Evolutionary conservation across 2,113 vertebrate genomes (phyloP).

Genomic region (Oryzias curvinotus): DNA sequence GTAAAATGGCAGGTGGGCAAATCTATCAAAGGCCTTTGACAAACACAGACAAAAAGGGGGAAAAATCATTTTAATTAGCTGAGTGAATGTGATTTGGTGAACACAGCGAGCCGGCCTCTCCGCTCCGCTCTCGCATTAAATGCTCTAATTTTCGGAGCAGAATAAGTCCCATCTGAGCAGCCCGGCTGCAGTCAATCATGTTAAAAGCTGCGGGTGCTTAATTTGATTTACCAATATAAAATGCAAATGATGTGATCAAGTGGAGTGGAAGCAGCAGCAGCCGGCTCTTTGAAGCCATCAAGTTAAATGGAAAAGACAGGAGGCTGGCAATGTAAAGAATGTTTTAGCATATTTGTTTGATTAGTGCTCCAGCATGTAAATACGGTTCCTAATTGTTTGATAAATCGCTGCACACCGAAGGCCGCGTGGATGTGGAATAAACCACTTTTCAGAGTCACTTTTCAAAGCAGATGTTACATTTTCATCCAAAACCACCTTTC

Average conservation of each 20-base stretch:
- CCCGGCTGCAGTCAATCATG: slow-evolving; percentile 98
- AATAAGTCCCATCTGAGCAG: slow-evolving; percentile 96
- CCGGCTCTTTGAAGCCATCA: slow-evolving; percentile 97
- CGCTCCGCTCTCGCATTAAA: slow-evolving; percentile 86
- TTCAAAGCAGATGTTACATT: slow-evolving; percentile 77
- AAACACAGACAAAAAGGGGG: slow-evolving; percentile 73
- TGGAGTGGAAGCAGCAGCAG: slow-evolving; percentile 93
- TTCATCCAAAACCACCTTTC: slow-evolving; percentile 87
- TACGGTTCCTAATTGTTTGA: slow-evolving; percentile 95
- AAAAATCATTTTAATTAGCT: slow-evolving; percentile 99
- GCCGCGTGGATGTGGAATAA: slow-evolving; percentile 78
- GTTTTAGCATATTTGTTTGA: slow-evolving; percentile 99
- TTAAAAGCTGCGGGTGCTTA: slow-evolving; percentile 99
- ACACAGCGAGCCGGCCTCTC: slow-evolving; percentile 83
- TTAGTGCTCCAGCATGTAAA: slow-evolving; percentile 97
- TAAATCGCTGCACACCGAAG: slow-evolving; percentile 94
- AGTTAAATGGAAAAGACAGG: slow-evolving; percentile 98
- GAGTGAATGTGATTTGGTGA: slow-evolving; percentile 96
- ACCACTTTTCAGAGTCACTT: slow-evolving; percentile 66
- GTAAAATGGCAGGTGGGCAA: slow-evolving; percentile 90
- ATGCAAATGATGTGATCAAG: slow-evolving; percentile 99
- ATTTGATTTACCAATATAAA: slow-evolving; percentile 99
- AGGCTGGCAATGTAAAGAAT: slow-evolving; percentile 93
- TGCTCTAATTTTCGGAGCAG: slow-evolving; percentile 95
- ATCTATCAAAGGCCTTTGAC: slow-evolving; percentile 84